phyloP scores from a whole-genome alignment of 2,888 invertebrate species.

The Drosophila mimetica region DNA sequence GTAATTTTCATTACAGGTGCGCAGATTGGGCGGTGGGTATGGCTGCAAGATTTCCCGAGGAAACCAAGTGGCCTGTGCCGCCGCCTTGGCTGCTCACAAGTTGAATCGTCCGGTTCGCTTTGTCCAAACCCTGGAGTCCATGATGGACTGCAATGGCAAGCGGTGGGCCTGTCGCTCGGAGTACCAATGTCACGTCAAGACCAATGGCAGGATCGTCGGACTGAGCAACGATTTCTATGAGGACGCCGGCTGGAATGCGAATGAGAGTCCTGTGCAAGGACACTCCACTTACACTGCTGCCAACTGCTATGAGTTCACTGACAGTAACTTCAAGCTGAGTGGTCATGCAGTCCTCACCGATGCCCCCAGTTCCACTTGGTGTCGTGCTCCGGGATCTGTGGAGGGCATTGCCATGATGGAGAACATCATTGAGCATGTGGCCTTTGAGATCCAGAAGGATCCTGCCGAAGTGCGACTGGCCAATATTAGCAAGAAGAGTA shows the following conservation, averaged over 20 bases:
- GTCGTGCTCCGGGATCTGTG: constrained; percentile 87
- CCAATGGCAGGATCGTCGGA: constrained; percentile 88
- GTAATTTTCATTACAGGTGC: constrained; percentile 49
- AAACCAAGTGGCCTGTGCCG: constrained; percentile 87
- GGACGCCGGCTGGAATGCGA: constrained; percentile 86
- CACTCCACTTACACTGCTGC: constrained; percentile 79
- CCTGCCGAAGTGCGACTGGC: constrained; percentile 86
- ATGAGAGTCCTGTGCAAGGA: constrained; percentile 85
- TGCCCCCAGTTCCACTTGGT: constrained; percentile 88
- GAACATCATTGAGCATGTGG: constrained; percentile 88
- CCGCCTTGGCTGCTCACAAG: constrained; percentile 88
- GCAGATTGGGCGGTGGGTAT: constrained; percentile 92
- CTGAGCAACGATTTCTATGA: constrained; percentile 86
- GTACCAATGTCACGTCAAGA: constrained; percentile 88
- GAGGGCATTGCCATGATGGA: constrained; percentile 88
- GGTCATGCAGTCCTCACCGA: constrained; percentile 88
- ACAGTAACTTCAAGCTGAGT: constrained; percentile 87
- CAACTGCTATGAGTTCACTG: constrained; percentile 88
- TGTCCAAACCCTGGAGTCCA: constrained; percentile 89
- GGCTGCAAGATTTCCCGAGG: constrained; percentile 90
- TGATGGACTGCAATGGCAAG: constrained; percentile 90
- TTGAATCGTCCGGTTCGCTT: constrained; percentile 89
- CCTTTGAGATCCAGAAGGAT: constrained; percentile 86
- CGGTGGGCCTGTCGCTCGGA: constrained; percentile 87
- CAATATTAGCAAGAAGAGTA: constrained; percentile 85